These are phyloP conservation scores for Dendrolimus punctatus DNA, from an alignment of 1,140 invertebrate genomes.

Conservation along the genomic window DNA sequence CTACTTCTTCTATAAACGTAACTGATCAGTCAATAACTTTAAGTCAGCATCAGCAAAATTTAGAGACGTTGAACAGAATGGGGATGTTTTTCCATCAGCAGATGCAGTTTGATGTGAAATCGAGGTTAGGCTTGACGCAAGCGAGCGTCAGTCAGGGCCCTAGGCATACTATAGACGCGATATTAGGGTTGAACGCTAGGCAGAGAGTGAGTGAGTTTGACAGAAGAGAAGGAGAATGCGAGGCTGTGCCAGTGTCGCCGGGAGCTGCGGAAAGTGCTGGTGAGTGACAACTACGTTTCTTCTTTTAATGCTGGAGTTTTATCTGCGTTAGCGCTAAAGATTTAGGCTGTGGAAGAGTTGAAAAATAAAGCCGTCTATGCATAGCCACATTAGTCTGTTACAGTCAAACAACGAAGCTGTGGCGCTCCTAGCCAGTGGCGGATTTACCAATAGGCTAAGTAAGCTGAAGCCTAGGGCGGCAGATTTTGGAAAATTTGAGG, in stretches of 20 bases:
- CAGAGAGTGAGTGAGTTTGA: conserved; percentile 51
- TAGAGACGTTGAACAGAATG: conserved; percentile 61
- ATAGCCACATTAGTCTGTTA: no score
- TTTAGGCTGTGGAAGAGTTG: no score
- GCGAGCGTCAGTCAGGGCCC: conserved; percentile 50
- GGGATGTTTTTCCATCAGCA: conserved; percentile 66
- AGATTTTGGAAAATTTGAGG: no score
- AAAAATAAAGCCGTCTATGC: no score
- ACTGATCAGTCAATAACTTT: conserved; percentile 36
- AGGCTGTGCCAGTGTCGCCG: conserved; percentile 55
- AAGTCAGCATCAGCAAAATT: conserved; percentile 52
- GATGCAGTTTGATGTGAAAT: conserved; percentile 60
- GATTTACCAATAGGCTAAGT: no score
- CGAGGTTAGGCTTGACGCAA: conserved; percentile 53
- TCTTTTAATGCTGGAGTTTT: no score
- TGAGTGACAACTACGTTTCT: conserved; percentile 21
- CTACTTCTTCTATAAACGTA: conserved; percentile 52
- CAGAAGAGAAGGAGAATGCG: conserved; percentile 46
- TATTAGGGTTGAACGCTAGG: conserved; percentile 47
- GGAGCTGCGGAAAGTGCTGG: conserved; percentile 60
- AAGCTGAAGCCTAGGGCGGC: no score
- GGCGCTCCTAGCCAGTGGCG: no score
- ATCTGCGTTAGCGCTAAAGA: no score
- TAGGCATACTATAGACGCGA: conserved; percentile 62
- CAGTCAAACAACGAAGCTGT: no score